Conservation (phyloP, 2,113 vertebrate species). For the Procavia capensis region DNA sequence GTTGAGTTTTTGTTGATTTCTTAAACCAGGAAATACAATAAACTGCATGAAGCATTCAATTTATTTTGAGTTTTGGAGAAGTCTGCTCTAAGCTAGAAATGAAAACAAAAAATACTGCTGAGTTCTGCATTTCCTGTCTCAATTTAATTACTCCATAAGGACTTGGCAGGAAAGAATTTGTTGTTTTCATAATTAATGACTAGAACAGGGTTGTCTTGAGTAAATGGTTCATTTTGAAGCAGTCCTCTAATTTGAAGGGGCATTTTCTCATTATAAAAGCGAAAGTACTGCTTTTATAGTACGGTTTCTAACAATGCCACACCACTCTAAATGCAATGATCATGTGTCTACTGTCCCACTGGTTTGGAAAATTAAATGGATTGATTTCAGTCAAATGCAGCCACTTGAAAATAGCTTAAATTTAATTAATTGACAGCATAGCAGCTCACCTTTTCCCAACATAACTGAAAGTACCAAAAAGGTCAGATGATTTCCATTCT, state of each 20-base stretch:
- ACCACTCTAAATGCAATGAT: background rate
- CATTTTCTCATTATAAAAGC: slow-evolving; percentile 22
- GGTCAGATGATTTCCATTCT: background rate
- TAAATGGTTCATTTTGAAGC: slow-evolving; percentile 28
- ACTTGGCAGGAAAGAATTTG: background rate
- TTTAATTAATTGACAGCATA: background rate
- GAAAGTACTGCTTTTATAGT: background rate
- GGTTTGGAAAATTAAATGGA: slow-evolving; percentile 26
- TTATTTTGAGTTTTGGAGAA: background rate
- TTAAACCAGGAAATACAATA: background rate
- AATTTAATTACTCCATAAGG: background rate
- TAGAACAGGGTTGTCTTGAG: background rate
- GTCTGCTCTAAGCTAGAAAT: background rate
- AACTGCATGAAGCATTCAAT: slow-evolving; percentile 1
- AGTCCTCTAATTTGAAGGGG: background rate
- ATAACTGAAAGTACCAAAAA: background rate
- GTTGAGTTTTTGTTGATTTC: too few relatives aligned
- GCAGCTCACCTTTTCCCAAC: background rate
- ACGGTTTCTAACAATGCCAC: background rate
- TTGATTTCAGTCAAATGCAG: background rate
- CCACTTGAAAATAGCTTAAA: slow-evolving; percentile 22
- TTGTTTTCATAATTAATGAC: slow-evolving; percentile 39
- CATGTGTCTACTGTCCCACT: background rate
- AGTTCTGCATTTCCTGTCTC: slow-evolving; percentile 8
- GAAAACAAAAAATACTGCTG: slow-evolving; percentile 25